Evolutionary conservation across 53 echinoderm and acorn worm species (phyloP).

Genomic region (Stichopus horrens): DNA sequence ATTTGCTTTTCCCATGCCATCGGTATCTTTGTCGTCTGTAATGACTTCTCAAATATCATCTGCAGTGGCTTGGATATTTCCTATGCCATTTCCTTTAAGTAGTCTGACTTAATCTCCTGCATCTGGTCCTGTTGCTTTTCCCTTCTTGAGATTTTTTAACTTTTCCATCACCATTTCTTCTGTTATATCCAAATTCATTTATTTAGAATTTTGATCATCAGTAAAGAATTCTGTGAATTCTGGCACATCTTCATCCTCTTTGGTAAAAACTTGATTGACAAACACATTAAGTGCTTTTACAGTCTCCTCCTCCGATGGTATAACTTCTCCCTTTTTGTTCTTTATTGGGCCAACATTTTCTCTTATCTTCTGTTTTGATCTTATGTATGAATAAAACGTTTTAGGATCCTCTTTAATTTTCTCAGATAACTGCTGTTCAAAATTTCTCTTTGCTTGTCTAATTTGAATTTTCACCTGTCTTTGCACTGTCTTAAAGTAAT

Average conservation of each 20-base stretch:
- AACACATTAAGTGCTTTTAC: conserved; percentile 13
- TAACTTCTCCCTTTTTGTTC: neutral
- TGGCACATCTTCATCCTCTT: neutral
- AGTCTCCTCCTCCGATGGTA: neutral
- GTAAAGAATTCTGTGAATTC: neutral
- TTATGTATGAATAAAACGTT: conserved; percentile 30
- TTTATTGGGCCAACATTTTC: conserved; percentile 10
- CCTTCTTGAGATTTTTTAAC: neutral
- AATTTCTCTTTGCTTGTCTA: neutral
- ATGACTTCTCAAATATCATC: neutral
- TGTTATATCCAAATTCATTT: neutral
- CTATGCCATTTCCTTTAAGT: conserved; percentile 1
- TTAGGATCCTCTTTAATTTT: conserved; percentile 29
- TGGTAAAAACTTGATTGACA: conserved; percentile 14
- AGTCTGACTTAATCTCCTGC: neutral
- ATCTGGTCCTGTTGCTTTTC: conserved; percentile 22
- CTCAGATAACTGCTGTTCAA: neutral
- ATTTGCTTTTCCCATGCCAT: conserved; percentile 5
- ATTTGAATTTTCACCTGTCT: conserved; percentile 5
- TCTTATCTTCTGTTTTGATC: conserved; percentile 20
- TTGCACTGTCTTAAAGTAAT: conserved; percentile 20
- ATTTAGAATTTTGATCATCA: neutral
- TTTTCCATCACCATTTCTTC: conserved; percentile 5
- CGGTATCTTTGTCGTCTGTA: neutral
- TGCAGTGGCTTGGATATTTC: neutral